Base-by-base conservation (phyloP, 37 sponge, comb jelly and placozoan species). In the Hormiphora californensis region DNA sequence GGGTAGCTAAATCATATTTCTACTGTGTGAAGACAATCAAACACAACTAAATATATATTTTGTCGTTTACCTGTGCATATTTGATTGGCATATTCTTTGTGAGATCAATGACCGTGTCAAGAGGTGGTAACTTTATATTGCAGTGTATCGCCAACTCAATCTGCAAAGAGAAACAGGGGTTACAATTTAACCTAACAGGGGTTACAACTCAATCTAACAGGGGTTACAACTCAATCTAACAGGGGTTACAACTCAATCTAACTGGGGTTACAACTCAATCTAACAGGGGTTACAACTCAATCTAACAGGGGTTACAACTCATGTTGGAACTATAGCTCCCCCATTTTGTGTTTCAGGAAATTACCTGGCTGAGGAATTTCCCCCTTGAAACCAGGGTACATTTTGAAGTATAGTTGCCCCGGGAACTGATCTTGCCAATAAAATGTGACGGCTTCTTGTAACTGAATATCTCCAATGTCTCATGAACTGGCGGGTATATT, bases 1-100 rank as follows among this genome's bases (percentile, higher is more conserved):
- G n/a, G n/a, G n/a, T n/a, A n/a, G n/a, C n/a, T n/a, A n/a, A n/a
- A n/a, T n/a, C n/a, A n/a, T n/a, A n/a, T n/a, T n/a, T n/a, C n/a
- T n/a, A n/a, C n/a, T n/a, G n/a, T n/a, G n/a, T n/a, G n/a, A n/a
- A n/a, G n/a, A n/a, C n/a, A n/a, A n/a, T n/a, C n/a, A n/a, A n/a
- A n/a, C n/a, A n/a, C n/a, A n/a, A n/a, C n/a, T n/a, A n/a, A n/a
- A n/a, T n/a, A n/a, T n/a, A n/a, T n/a, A n/a, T n/a, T n/a, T n/a
- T n/a, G 41, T 43, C 9, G 43, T 1, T 73, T n/a, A 73, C 81
- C 44, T 73, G 81, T n/a, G 81, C 81, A 73, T 73, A 73, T 40
- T 73, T 73, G 81, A 73, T 39, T n/a, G 81, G 25, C 81, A 73
- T 73, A 46, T 73, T 73, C 38, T 73, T 73, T 22, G 81, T 73